Conservation (phyloP, 2,888 invertebrate species). For the Caenorhabditis doughertyi region DNA sequence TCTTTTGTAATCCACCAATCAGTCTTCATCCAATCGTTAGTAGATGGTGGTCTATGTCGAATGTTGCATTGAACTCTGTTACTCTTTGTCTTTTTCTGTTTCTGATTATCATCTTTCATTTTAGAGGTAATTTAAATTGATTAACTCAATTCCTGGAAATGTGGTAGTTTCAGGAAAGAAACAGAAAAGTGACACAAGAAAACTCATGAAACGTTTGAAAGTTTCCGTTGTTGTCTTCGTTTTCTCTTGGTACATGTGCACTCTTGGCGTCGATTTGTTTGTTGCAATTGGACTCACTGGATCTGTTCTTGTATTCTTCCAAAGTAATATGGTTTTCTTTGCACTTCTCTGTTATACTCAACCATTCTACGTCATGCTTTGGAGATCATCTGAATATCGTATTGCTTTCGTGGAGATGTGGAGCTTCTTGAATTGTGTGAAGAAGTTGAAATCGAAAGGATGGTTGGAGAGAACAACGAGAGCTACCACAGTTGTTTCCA, state of each 20-base stretch:
- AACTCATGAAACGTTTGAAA: conserved; percentile 44
- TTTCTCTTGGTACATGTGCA: conserved; percentile 51
- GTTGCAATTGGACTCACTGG: conserved; percentile 36
- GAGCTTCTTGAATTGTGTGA: conserved; percentile 31
- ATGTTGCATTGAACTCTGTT: conserved; percentile 22
- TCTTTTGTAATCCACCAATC: conserved; percentile 59
- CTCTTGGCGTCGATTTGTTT: conserved; percentile 44
- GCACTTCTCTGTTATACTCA: conserved; percentile 53
- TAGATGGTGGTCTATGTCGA: conserved; percentile 52
- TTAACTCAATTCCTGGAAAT: no score
- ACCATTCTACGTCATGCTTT: conserved; percentile 55
- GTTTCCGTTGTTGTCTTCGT: conserved; percentile 42
- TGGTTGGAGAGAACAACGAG: conserved; percentile 28
- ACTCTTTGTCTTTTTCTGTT: conserved; percentile 22
- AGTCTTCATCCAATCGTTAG: conserved; percentile 46
- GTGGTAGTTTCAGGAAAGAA: conserved; percentile 43
- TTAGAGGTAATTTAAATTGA: conserved; percentile 12
- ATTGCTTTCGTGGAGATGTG: conserved; percentile 46
- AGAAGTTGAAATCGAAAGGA: background rate
- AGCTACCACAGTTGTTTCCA: conserved; percentile 16
- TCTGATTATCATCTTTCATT: conserved; percentile 29
- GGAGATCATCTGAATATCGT: conserved; percentile 62
- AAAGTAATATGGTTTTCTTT: conserved; percentile 60
- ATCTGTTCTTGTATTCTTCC: conserved; percentile 22
- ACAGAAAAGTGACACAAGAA: conserved; percentile 41